Evolutionary conservation across 1,140 invertebrate genomes (phyloP).

Genomic region (Ceratoteleas bidentatus): DNA sequence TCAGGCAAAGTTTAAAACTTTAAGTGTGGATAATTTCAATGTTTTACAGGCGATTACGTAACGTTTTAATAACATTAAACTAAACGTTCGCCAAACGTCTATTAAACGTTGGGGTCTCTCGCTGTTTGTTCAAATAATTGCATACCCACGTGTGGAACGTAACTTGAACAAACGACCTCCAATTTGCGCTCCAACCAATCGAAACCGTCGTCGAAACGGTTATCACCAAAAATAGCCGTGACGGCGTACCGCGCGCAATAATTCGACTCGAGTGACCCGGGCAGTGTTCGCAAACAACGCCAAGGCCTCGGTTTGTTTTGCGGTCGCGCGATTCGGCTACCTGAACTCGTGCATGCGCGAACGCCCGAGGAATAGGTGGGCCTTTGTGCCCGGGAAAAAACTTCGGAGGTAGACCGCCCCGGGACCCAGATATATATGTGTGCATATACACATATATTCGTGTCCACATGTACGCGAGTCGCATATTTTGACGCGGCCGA

Average conservation of each 20-base stretch:
- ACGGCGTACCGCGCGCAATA: constrained; percentile 9
- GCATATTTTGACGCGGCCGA: constrained; percentile 78
- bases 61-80: too few species aligned
- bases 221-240: constrained; percentile 50
- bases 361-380: constrained; percentile 74
- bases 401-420: constrained; percentile 54
- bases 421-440: constrained; percentile 59
- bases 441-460: too few species aligned
- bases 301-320: constrained; percentile 59
- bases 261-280: constrained; percentile 2
- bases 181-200: neutral
- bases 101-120: too few species aligned
- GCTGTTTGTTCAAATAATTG: too few species aligned
- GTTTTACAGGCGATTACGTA: too few species aligned
- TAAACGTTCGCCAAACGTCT: too few species aligned
- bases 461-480: too few species aligned
- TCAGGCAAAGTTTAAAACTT: too few species aligned
- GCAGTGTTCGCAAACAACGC: constrained; percentile 44
- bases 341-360: constrained; percentile 57
- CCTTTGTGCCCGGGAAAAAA: constrained; percentile 72
- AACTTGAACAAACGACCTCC: too few species aligned
- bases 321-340: constrained; percentile 69
- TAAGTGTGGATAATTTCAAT: too few species aligned
- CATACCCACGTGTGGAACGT: too few species aligned
- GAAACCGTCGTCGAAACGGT: constrained; percentile 23